phyloP scores from a whole-genome alignment of 1,140 invertebrate genomes.

The Micrasema minimum region DNA sequence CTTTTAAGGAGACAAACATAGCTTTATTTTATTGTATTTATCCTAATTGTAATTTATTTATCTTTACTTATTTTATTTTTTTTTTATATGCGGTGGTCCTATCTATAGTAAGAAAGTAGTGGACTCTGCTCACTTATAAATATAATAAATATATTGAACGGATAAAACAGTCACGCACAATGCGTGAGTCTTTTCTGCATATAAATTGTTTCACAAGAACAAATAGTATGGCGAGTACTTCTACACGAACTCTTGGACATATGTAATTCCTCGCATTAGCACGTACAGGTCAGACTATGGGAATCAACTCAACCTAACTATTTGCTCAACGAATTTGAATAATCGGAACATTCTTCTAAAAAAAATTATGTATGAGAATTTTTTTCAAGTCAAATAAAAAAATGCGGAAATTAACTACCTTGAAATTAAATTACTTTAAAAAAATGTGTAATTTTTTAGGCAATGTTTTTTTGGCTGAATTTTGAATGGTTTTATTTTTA shows the following conservation, averaged over 20 bases:
- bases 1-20: not conserved
- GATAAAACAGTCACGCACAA: conserved; percentile 21
- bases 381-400: not conserved
- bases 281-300: conserved; percentile 12
- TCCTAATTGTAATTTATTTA: not conserved
- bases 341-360: not conserved
- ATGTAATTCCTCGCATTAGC: conserved; percentile 38
- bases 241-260: conserved; percentile 16
- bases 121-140: conserved; percentile 5
- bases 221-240: conserved; percentile 51
- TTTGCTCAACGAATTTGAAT: not conserved
- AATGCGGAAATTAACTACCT: too few relatives aligned
- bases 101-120: not conserved
- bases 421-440: conserved; percentile 4
- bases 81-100: not conserved
- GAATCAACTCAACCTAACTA: conserved; percentile 4
- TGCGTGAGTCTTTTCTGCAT: conserved; percentile 34
- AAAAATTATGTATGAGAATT: not conserved
- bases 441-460: not conserved
- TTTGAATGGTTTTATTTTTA: not conserved
- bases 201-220: conserved; percentile 46
- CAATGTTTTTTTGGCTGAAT: too few relatives aligned
- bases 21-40: not conserved
- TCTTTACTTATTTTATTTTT: not conserved
- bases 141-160: not conserved